Conservation (phyloP, 2,888 invertebrate species). For the Trachelus iudaicus region DNA sequence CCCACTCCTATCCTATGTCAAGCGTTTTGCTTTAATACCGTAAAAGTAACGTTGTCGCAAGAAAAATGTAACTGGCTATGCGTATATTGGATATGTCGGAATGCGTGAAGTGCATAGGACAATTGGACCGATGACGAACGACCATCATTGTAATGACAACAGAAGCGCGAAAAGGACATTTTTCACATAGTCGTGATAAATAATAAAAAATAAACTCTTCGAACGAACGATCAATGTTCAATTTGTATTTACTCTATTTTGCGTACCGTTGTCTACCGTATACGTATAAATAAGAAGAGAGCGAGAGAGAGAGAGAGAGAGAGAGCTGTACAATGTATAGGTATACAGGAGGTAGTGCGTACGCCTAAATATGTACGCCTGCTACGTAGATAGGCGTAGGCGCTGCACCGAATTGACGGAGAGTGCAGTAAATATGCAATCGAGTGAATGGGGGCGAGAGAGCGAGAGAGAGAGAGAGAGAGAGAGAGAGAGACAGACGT, state of each 20-base stretch:
- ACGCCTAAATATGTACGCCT: background rate
- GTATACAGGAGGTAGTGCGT: background rate
- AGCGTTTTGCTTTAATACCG: background rate
- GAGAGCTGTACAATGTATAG: background rate
- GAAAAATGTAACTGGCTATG: background rate
- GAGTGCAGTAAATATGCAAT: background rate
- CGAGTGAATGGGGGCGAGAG: conserved; percentile 1
- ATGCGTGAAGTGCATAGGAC: background rate
- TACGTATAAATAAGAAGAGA: conserved; percentile 26
- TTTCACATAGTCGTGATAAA: background rate
- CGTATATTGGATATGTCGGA: background rate
- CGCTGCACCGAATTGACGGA: conserved; percentile 14
- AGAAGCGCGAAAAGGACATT: background rate
- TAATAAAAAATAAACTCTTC: background rate
- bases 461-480: conserved; percentile 1
- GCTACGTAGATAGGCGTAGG: background rate
- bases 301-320: background rate
- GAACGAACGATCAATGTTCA: conserved; percentile 24
- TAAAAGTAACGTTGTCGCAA: background rate
- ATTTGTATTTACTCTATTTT: conserved; percentile 43
- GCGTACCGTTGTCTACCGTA: conserved; percentile 42
- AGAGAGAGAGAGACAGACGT: conserved; percentile 10
- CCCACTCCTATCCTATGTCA: background rate
- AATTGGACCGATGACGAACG: background rate
- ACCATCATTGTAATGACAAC: background rate